Conservation (phyloP, 2,888 invertebrate species). For the Leucoptera coffeella region DNA sequence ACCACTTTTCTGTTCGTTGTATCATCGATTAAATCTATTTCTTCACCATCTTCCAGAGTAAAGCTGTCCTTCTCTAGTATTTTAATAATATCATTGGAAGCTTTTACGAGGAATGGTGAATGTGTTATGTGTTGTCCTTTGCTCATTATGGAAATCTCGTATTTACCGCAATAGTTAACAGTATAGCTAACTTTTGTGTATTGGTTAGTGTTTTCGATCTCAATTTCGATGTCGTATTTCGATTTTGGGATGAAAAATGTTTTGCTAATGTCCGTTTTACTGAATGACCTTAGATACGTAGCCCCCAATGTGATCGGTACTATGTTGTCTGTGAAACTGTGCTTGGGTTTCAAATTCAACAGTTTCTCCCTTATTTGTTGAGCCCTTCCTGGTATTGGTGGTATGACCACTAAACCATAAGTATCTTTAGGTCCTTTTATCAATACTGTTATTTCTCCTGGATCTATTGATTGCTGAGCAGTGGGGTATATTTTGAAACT, state of each 20-base stretch:
- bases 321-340: constrained; percentile 25
- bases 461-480: constrained; percentile 37
- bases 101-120: constrained; percentile 52
- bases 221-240: constrained; percentile 46
- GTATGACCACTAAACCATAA: constrained; percentile 33
- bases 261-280: constrained; percentile 39
- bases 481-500: constrained; percentile 55
- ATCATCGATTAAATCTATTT: constrained; percentile 37
- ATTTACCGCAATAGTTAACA: constrained; percentile 45
- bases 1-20: constrained; percentile 41
- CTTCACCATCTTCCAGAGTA: constrained; percentile 37
- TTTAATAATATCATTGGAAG: constrained; percentile 26
- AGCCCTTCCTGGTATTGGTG: constrained; percentile 39
- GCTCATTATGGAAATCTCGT: constrained; percentile 51
- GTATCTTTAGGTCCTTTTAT: constrained; percentile 42
- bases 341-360: constrained; percentile 26
- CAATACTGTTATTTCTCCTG: constrained; percentile 37
- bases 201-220: constrained; percentile 32
- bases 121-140: constrained; percentile 51
- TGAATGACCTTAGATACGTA: constrained; percentile 32
- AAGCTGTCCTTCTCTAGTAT: constrained; percentile 28
- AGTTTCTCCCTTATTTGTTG: constrained; percentile 38
- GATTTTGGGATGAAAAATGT: constrained; percentile 40
- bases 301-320: constrained; percentile 39
- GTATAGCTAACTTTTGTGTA: constrained; percentile 45